Evolutionary conservation across 2,113 vertebrate species (phyloP), one percentile per base, ranked within the genome.

Genomic region (Pleuronectes platessa): DNA sequence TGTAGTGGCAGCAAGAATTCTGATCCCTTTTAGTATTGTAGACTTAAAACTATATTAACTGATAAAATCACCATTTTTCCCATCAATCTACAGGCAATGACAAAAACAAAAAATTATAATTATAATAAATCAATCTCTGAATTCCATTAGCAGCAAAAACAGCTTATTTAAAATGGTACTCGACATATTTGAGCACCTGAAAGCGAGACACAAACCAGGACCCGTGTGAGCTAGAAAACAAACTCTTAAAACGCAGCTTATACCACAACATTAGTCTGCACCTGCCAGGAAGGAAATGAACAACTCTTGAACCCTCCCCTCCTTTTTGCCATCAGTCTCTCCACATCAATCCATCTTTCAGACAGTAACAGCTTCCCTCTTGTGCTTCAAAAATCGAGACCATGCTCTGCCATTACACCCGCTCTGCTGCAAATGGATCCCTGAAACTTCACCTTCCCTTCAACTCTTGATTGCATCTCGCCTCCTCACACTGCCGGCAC

Each of bases 391-490:
- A 51, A 82, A 68, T 55, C 3, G 65, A 69, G 49, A 18, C 23
- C 49, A 24, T 15, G 54, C 42, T 74, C 59, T 51, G 56, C 42
- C 73, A 68, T 71, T 59, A 67, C 62, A 71, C 2, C 37, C 35
- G 37, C n/a, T 56, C 53, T 59, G 68, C 67, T 55, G 55, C 72
- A 71, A 64, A 84, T 31, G 47, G 37, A 69, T 70, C 54, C n/a
- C 75, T 55, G 61, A 79, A 76, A 68, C 65, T 56, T 81, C 35
- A 62, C 68, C 37, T 79, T 68, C 49, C 69, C 26, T 79, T 72
- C 71, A 79, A 42, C 51, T 82, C 27, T 53, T 69, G 27, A 87
- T 77, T 82, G 76, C 66, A 62, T 59, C 37, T 67, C 55, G 63
- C 63, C 71, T 65, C 24, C 35, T 67, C 17, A 24, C 61, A 60